phyloP scores from a whole-genome alignment of 1,140 invertebrate genomes.

The Dinoponera quadriceps region DNA sequence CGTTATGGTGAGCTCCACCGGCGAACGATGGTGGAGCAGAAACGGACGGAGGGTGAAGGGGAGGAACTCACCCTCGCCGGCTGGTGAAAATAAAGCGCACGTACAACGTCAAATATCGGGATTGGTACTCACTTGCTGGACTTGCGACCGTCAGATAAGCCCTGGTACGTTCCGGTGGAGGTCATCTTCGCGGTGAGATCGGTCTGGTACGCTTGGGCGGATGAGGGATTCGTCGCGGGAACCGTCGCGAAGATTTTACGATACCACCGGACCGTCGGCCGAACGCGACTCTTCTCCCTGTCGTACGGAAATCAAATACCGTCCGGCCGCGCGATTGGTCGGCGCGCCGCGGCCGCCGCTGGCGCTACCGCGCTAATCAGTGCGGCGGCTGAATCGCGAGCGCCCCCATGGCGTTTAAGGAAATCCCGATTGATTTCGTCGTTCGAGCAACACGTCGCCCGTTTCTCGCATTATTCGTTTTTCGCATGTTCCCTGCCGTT shows the following conservation, averaged over 20 bases:
- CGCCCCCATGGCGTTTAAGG: neutral
- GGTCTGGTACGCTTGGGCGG: slow-evolving; percentile 7
- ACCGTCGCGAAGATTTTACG: slow-evolving; percentile 55
- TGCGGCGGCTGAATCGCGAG: slow-evolving; percentile 21
- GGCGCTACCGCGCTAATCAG: slow-evolving; percentile 71
- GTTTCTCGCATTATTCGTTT: too few species aligned
- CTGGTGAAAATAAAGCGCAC: too few species aligned
- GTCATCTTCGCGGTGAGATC: slow-evolving; percentile 73
- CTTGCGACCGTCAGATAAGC: slow-evolving; percentile 74
- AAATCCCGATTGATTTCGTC: too few species aligned
- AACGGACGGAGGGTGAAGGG: neutral
- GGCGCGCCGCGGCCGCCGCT: slow-evolving; percentile 39
- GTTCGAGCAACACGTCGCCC: too few species aligned
- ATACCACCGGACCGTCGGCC: slow-evolving; percentile 34
- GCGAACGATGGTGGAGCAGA: neutral
- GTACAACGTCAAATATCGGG: neutral
- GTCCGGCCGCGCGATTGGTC: slow-evolving; percentile 73
- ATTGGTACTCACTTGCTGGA: slow-evolving; percentile 81
- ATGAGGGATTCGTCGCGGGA: slow-evolving; percentile 34
- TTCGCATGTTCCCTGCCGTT: too few species aligned
- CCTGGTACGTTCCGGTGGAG: slow-evolving; percentile 80
- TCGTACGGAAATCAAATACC: slow-evolving; percentile 77
- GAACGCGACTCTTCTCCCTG: slow-evolving; percentile 69
- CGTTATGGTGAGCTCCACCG: neutral
- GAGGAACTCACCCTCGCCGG: slow-evolving; percentile 1